Conservation (phyloP, 2,888 invertebrate species). For the Esperia sulphurella region DNA sequence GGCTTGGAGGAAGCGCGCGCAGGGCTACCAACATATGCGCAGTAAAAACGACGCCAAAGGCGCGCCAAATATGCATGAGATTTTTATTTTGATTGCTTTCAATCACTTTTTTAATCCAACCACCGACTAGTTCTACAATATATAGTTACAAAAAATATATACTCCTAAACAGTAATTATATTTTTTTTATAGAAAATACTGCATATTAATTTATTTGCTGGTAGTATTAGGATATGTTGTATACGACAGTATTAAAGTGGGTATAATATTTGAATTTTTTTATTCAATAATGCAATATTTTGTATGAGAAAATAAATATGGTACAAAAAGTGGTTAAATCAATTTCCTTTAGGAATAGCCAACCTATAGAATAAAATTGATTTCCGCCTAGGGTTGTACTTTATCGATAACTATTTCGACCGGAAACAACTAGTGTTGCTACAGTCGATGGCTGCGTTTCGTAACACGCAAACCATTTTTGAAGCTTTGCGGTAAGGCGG, state of each 20-base stretch:
- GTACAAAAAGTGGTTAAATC: constrained; percentile 9
- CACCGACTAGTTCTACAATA: too few species aligned
- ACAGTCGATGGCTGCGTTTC: constrained; percentile 14
- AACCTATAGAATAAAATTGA: constrained; percentile 16
- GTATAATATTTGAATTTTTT: too few species aligned
- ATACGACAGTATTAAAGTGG: too few species aligned
- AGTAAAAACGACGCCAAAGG: constrained; percentile 47
- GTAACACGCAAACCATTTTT: constrained; percentile 6
- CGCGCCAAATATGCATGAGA: constrained; percentile 66
- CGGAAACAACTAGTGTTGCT: constrained; percentile 23
- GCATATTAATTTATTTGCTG: too few species aligned
- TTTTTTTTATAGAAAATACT: too few species aligned
- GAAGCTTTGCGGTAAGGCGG: background rate
- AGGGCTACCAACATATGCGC: constrained; percentile 68
- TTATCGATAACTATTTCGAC: constrained; percentile 16
- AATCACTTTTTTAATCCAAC: too few species aligned
- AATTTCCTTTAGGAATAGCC: constrained; percentile 9
- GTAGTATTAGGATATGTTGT: too few species aligned
- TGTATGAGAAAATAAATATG: background rate
- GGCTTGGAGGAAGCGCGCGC: constrained; percentile 67
- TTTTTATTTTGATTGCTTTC: too few species aligned
- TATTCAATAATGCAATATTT: too few species aligned
- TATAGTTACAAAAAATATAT: too few species aligned
- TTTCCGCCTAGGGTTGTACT: constrained; percentile 22
- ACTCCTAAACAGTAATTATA: too few species aligned